A percentile compares a stretch with the other conserved stretches of the same genome.
phyloP scores from a whole-genome alignment of 2,113 vertebrate species.

The Coptodon rendalli region DNA sequence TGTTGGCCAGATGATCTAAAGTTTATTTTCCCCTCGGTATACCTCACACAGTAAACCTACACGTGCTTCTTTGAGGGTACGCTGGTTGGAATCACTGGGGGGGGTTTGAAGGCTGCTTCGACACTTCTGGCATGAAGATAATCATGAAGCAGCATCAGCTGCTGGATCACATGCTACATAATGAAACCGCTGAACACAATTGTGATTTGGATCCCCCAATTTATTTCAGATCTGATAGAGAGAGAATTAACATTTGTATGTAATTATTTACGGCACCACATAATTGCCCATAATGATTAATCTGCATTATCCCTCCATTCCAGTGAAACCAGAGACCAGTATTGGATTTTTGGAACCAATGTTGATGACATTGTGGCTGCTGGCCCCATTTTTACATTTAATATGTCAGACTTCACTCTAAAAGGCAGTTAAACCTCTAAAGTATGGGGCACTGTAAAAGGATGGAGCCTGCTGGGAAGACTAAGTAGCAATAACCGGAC shows the following conservation, averaged over 20 bases:
- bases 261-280: neutral
- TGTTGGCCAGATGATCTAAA: slow-evolving; percentile 1
- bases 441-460: neutral
- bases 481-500: neutral
- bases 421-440: neutral
- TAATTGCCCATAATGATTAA: slow-evolving; percentile 2
- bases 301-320: neutral
- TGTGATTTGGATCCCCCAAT: neutral
- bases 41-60: slow-evolving; percentile 40
- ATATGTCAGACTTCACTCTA: neutral
- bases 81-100: neutral
- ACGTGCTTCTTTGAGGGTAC: neutral
- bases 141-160: neutral
- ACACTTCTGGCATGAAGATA: neutral
- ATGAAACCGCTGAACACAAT: neutral
- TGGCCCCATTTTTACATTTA: neutral
- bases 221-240: slow-evolving; percentile 20
- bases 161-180: neutral
- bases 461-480: neutral
- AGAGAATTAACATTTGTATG: neutral
- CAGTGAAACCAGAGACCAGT: neutral
- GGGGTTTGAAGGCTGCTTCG: neutral
- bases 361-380: neutral
- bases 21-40: slow-evolving; percentile 30
- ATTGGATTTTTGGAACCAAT: neutral